Percentiles rank a stretch among this genome's conserved stretches.
phyloP scores from a whole-genome alignment of 2,888 invertebrate species.

The Andrena bucephala region DNA sequence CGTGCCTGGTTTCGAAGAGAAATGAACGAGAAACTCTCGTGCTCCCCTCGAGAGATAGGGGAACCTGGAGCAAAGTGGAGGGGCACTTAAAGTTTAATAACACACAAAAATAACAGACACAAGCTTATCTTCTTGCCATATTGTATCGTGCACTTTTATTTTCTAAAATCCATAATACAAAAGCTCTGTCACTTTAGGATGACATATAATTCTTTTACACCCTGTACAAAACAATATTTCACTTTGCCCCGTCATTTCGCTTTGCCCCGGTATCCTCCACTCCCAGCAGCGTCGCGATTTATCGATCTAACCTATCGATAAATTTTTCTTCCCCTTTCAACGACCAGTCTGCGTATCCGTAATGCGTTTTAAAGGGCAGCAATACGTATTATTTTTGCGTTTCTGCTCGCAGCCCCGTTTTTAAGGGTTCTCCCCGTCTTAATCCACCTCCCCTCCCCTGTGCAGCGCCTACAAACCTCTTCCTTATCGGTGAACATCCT shows the following conservation, averaged over 20 bases:
- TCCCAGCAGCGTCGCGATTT: slow-evolving; percentile 48
- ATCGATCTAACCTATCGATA: slow-evolving; percentile 58
- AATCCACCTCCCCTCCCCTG: neutral
- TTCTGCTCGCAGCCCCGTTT: slow-evolving; percentile 5
- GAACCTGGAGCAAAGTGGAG: too few relatives aligned
- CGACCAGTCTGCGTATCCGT: slow-evolving; percentile 23
- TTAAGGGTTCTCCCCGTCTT: neutral
- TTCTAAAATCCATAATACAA: too few relatives aligned
- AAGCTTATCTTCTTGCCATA: too few relatives aligned
- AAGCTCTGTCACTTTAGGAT: too few relatives aligned
- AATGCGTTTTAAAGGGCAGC: neutral
- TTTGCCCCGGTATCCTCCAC: neutral
- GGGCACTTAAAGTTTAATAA: too few relatives aligned
- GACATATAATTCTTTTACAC: too few relatives aligned
- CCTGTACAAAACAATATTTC: too few relatives aligned
- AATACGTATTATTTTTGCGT: slow-evolving; percentile 27
- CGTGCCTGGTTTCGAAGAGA: neutral
- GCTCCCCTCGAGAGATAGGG: slow-evolving; percentile 14
- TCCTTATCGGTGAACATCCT: slow-evolving; percentile 25
- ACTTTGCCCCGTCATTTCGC: too few relatives aligned
- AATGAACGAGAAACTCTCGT: slow-evolving; percentile 6
- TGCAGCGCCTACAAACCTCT: neutral
- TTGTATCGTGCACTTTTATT: too few relatives aligned
- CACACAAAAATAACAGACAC: too few relatives aligned
- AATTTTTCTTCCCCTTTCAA: slow-evolving; percentile 52